Percentiles rank a stretch among this genome's conserved stretches.
Evolutionary conservation across 2,113 vertebrate genomes (phyloP).

Genomic region (Megalops atlanticus): DNA sequence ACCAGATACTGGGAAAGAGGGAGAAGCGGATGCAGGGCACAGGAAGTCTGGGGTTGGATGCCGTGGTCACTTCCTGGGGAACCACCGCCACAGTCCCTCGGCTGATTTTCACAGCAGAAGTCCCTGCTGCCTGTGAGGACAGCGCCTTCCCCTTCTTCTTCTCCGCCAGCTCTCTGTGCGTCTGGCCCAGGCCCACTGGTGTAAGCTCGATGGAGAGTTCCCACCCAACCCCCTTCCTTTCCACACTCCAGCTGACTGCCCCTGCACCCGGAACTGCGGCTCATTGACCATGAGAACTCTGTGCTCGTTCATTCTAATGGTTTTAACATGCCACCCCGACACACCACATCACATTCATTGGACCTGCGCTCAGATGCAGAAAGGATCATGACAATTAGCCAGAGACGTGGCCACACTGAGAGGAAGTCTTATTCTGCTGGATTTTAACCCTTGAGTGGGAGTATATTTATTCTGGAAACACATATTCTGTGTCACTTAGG

Average conservation of each 20-base stretch:
- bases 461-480: too few relatives aligned
- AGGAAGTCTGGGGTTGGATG: neutral
- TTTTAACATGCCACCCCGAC: neutral
- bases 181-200: neutral
- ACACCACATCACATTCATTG: neutral
- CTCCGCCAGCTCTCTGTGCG: neutral
- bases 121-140: neutral
- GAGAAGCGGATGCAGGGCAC: neutral
- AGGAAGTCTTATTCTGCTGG: neutral
- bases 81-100: neutral
- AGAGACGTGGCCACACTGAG: neutral
- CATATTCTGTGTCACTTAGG: too few relatives aligned
- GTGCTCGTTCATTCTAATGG: neutral
- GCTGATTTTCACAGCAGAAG: neutral
- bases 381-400: neutral
- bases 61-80: neutral
- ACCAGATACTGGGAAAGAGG: neutral
- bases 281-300: neutral
- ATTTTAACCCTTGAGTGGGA: too few relatives aligned
- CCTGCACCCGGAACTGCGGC: neutral
- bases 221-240: neutral
- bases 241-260: neutral
- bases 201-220: neutral
- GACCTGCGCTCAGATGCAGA: neutral
- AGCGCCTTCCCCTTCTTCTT: neutral